A percentile compares a stretch with the other conserved stretches of the same genome.
Evolutionary conservation across 1,140 invertebrate genomes (phyloP).

Genomic region (Bradysia coprophila): DNA sequence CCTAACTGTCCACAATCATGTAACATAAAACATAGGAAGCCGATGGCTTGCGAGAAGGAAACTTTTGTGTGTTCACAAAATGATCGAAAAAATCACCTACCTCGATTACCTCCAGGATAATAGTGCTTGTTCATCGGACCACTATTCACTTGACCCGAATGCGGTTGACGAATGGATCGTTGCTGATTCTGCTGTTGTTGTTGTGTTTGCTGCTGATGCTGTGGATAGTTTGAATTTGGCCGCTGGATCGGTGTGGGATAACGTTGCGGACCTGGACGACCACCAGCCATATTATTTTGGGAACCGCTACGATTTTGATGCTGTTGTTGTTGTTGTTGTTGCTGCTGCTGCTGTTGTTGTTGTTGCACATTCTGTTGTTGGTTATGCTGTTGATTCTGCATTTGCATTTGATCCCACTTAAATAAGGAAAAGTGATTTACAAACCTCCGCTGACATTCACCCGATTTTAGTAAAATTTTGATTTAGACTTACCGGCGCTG

Average conservation of each 20-base stretch:
- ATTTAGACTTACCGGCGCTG: conserved; percentile 27
- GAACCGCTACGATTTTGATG: conserved; percentile 9
- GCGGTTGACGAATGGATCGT: conserved; percentile 13
- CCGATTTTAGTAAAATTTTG: conserved; percentile 5
- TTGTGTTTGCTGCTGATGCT: conserved; percentile 18
- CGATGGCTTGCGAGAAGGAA: conserved; percentile 26
- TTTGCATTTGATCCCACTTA: conserved; percentile 25
- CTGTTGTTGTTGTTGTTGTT: conserved; percentile 22
- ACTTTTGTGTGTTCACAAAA: conserved; percentile 16
- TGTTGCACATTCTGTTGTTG: conserved; percentile 11
- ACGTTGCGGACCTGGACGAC: conserved; percentile 17
- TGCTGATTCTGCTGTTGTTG: conserved; percentile 18
- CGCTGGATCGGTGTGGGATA: conserved; percentile 23
- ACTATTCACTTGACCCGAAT: conserved; percentile 5
- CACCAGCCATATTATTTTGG: conserved; percentile 12
- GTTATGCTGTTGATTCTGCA: conserved; percentile 19
- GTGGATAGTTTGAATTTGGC: conserved; percentile 27
- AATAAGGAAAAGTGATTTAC: conserved; percentile 2
- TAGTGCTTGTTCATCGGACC: conserved; percentile 18
- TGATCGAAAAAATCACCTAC: conserved; percentile 11
- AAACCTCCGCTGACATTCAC: background rate
- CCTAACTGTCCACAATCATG: too few relatives aligned
- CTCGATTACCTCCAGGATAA: conserved; percentile 17
- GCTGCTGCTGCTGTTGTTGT: conserved; percentile 17
- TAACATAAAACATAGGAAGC: too few relatives aligned